phyloP scores from a whole-genome alignment of 2,797 vertebrate species.

The Manis crassicaudata region DNA sequence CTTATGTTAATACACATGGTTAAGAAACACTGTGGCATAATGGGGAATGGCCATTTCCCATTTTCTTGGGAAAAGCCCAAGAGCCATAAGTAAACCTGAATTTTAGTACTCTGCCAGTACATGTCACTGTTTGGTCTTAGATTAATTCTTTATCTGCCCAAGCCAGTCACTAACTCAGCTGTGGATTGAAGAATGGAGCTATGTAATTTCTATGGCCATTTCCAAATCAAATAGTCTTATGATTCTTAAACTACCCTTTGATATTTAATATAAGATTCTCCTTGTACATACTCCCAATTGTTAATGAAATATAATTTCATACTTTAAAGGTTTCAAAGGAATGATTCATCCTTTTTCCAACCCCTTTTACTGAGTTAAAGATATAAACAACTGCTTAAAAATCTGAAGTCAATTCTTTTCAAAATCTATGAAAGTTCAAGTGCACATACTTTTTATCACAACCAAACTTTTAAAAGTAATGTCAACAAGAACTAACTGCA shows the following conservation, averaged over 20 bases:
- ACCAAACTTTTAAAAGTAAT: background rate
- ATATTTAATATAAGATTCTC: background rate
- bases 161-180: background rate
- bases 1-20: background rate
- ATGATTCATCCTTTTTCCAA: background rate
- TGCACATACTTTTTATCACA: background rate
- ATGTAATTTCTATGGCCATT: background rate
- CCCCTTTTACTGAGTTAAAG: background rate
- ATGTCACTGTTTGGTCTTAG: background rate
- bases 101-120: background rate
- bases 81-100: background rate
- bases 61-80: background rate
- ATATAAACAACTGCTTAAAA: conserved; percentile 36
- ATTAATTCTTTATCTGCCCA: background rate
- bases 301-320: conserved; percentile 23
- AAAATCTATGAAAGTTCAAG: background rate
- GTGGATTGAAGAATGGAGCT: background rate
- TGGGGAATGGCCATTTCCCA: too few species aligned
- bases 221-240: background rate
- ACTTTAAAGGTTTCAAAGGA: conserved; percentile 27
- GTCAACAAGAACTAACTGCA: background rate
- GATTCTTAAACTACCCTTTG: conserved; percentile 8
- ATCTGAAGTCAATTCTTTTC: background rate
- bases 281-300: background rate
- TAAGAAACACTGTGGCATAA: background rate